Evolutionary conservation across 2,113 vertebrate genomes (phyloP), one percentile per base, ranked within the genome.

Genomic region (Micronisus gabar): DNA sequence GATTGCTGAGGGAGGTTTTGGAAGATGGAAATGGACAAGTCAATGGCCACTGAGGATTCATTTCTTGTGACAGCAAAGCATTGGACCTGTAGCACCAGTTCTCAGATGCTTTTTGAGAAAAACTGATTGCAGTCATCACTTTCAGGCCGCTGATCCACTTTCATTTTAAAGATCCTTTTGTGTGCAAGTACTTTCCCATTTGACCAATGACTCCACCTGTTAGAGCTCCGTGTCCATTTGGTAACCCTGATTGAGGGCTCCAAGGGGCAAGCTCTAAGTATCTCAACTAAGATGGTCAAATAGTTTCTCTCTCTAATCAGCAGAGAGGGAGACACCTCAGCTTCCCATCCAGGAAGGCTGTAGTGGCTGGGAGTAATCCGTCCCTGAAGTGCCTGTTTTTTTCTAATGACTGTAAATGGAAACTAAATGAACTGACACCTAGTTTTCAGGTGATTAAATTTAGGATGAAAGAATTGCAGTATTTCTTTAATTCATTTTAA

Each of bases 11-110:
- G 1, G 4, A 5, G 6, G 1, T 7, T 53, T 82, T 72, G 34
- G 34, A 63, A 63, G 12, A 45, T 47, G 17, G 30, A 68, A 80
- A 27, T 30, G 27, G 15, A 45, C 13, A 81, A 45, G 21, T 53
- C 43, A 29, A 11, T n/a, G 50, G 73, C 19, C 29, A 12, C 38
- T 45, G 63, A 79, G 25, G 9, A 41, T 40, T 43, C 0, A 0
- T 45, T 68, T 67, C 15, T 55, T 88, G 55, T 78, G 41, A 45
- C 19, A 62, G 27, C 30, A 72, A 62, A 65, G 7, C 17, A 16
- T 11, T 82, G 23, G 34, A 52, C 10, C 5, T 73, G 29, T 27
- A 70, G 40, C 53, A 76, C 8, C 14, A 59, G 29, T 75, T 76
- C 6, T 76, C 26, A 30, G 10, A 13, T 55, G 11, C 10, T 80